These are phyloP conservation scores for Agrochola macilenta DNA, from an alignment of 2,888 invertebrate species.

Conservation along the genomic window DNA sequence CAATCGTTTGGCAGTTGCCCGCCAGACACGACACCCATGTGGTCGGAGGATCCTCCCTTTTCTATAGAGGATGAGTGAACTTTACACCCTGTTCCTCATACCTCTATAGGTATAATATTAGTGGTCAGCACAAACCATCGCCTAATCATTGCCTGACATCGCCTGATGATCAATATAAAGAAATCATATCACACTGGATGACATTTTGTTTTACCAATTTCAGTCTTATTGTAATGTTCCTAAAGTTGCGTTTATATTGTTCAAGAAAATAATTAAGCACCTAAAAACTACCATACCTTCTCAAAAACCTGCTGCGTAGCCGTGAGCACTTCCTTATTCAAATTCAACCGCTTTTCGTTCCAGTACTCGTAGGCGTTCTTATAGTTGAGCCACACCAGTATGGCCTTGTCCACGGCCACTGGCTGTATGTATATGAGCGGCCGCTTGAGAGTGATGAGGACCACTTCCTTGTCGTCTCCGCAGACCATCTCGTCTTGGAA, in stretches of 20 bases:
- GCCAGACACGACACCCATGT: no score
- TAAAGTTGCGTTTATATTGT: not conserved
- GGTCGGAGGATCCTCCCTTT: no score
- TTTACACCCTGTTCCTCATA: no score
- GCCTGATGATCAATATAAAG: not conserved
- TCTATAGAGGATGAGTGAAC: no score
- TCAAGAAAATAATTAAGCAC: not conserved
- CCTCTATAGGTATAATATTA: not conserved
- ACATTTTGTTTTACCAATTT: not conserved
- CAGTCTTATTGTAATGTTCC: not conserved
- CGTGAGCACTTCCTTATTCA: constrained; percentile 96
- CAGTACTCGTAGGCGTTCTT: constrained; percentile 99
- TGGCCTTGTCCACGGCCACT: constrained; percentile 99
- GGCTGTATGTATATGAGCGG: constrained; percentile 99
- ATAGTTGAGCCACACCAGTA: constrained; percentile 99
- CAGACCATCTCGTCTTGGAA: constrained; percentile 97
- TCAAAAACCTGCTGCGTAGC: constrained; percentile 93
- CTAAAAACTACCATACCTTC: constrained; percentile 73
- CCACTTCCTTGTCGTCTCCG: constrained; percentile 95
- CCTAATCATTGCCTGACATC: not conserved
- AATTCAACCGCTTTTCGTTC: constrained; percentile 98
- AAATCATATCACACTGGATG: not conserved
- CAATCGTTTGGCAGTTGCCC: no score
- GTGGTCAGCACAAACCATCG: not conserved
- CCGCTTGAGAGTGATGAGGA: constrained; percentile 97